Evolutionary conservation across 2,888 invertebrate genomes (phyloP).

Genomic region (Blastobasis adustella): DNA sequence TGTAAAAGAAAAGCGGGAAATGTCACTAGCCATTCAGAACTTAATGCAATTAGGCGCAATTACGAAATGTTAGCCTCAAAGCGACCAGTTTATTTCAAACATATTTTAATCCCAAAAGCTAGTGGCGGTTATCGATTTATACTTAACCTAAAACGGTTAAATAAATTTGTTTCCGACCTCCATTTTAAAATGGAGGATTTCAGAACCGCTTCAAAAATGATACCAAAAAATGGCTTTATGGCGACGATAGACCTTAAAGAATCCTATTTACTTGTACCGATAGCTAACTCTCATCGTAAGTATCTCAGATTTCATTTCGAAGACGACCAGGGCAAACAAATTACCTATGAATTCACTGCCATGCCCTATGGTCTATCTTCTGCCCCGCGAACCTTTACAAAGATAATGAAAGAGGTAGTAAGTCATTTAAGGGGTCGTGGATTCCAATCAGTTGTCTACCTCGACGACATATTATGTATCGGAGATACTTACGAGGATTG

Average conservation of each 20-base stretch:
- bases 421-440: slow-evolving; percentile 1
- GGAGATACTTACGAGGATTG: slow-evolving; percentile 7
- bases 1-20: not conserved
- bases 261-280: slow-evolving; percentile 5
- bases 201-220: slow-evolving; percentile 2
- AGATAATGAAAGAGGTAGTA: slow-evolving; percentile 8
- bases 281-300: not conserved
- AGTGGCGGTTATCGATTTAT: not conserved
- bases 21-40: slow-evolving; percentile 6
- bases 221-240: slow-evolving; percentile 2
- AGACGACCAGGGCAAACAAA: no score
- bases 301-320: slow-evolving; percentile 4
- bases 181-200: slow-evolving; percentile 10
- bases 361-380: not conserved
- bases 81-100: slow-evolving; percentile 9
- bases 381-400: slow-evolving; percentile 4
- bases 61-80: not conserved
- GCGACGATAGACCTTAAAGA: slow-evolving; percentile 9
- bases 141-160: no score
- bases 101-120: slow-evolving; percentile 6
- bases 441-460: slow-evolving; percentile 4
- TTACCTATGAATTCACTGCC: not conserved
- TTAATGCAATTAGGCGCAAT: slow-evolving; percentile 5
- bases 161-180: slow-evolving; percentile 4
- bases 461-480: slow-evolving; percentile 11